These are phyloP conservation scores for Eutolmus rufibarbis DNA, from an alignment of 2,888 invertebrate genomes.

Conservation along the genomic window DNA sequence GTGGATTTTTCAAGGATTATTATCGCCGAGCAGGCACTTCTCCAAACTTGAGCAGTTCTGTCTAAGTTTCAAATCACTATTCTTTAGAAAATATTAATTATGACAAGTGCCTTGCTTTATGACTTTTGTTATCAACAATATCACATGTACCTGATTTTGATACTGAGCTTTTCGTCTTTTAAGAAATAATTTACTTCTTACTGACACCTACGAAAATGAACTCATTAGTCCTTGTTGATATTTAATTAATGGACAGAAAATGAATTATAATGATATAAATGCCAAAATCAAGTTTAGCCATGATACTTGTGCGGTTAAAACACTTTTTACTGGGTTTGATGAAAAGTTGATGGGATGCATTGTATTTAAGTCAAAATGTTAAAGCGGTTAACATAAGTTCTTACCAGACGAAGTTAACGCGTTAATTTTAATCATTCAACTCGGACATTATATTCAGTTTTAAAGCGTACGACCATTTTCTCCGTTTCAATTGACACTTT, in stretches of 20 bases:
- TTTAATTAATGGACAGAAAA: not conserved
- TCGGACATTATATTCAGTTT: no score
- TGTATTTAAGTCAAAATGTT: not conserved
- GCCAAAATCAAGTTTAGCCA: not conserved
- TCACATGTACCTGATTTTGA: not conserved
- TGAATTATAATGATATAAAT: not conserved
- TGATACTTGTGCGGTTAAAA: not conserved
- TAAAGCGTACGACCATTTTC: no score
- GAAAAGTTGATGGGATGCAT: not conserved
- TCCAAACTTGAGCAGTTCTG: not conserved
- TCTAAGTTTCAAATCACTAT: not conserved
- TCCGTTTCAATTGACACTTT: no score
- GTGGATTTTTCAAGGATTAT: not conserved
- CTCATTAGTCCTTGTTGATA: not conserved
- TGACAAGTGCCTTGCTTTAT: not conserved
- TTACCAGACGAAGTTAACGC: not conserved
- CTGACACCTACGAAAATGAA: constrained; percentile 3
- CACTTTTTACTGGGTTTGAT: not conserved
- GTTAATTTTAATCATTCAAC: no score
- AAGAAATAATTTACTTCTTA: constrained; percentile 11
- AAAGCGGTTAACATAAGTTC: not conserved
- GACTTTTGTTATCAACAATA: not conserved
- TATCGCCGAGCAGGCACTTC: not conserved
- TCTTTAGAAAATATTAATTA: not conserved
- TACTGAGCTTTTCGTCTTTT: constrained; percentile 2